Evolutionary conservation across 1,140 invertebrate genomes (phyloP), one percentile per base, ranked within the genome.

Genomic region (Ceratina calcarata): DNA sequence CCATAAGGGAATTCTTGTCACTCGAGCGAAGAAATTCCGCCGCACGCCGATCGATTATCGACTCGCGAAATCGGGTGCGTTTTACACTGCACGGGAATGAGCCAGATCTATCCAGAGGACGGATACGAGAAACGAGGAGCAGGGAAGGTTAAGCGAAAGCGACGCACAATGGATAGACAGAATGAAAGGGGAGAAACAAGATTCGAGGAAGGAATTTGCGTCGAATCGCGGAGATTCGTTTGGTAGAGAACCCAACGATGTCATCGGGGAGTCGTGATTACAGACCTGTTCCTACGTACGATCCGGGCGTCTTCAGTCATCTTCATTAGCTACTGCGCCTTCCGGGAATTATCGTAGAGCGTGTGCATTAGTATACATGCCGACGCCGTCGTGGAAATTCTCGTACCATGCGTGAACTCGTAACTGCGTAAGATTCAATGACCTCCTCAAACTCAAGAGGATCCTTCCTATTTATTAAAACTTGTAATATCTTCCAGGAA

Each of bases 1-100:
- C 69, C 69, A 78, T 78, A 78, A 78, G 76, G 60, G 76, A 78
- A 78, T 78, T 78, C 76, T 70, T 78, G 76, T 78, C 76, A 78
- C 68, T 78, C 68, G 69, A 55, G 16, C 58, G 67, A 78, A 78
- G 76, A 72, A 72, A 78, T 65, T 78, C 49, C 51, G n/a, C 67
- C 10, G 37, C 37, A 10, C 18, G 69, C 10, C 18, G 53, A 78
- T 78, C 58, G 69, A 78, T 78, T 78, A 65, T 78, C 49, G 76
- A 64, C 24, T 32, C 51, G 49, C 62, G 15, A 53, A 24, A 45
- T 49, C 16, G n/a, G 6, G 10, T 13, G 49, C 18, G 51, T 18
- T 49, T 8, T 13, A 10, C 27, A 2, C 1, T 57, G 20, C 1
- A 3, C 18, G 32, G 18, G 18, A 75, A 32, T 15, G 53, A 68